Percentiles rank a stretch among this genome's conserved stretches.
Evolutionary conservation across 2,113 vertebrate genomes (phyloP).

Genomic region (Thinocorus orbignyianus): DNA sequence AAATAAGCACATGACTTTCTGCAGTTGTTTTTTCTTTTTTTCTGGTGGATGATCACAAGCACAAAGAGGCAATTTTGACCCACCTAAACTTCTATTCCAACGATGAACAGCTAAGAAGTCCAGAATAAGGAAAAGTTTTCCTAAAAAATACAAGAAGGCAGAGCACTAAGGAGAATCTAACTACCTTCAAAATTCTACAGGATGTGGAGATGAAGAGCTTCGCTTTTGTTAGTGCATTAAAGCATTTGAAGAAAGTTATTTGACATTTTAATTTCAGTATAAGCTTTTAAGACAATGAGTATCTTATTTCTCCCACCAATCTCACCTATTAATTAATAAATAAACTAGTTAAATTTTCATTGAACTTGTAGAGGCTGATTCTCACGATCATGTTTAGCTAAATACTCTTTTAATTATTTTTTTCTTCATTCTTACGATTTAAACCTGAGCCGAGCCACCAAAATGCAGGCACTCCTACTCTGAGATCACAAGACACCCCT

Average conservation of each 20-base stretch:
- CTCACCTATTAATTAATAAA: background rate
- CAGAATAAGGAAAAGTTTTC: background rate
- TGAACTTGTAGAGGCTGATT: background rate
- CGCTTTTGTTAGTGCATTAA: background rate
- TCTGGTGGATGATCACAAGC: background rate
- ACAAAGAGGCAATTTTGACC: background rate
- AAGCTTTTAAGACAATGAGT: background rate
- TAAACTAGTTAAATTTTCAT: background rate
- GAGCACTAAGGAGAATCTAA: background rate
- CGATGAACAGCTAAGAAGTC: background rate
- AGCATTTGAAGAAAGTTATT: background rate
- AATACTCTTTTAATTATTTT: background rate
- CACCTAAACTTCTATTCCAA: background rate
- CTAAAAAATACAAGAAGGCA: background rate
- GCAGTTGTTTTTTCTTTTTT: background rate
- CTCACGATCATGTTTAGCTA: background rate
- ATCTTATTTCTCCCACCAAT: background rate
- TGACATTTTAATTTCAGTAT: background rate
- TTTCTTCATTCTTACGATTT: background rate
- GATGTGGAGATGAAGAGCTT: background rate
- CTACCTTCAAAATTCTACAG: background rate
- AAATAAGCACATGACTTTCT: background rate
- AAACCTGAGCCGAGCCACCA: background rate
- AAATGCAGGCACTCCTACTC: background rate
- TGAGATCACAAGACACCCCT: background rate